Percentiles rank a stretch among this genome's conserved stretches.
Conservation (phyloP, 2,888 invertebrate genomes). For the Amaurobius ferox region DNA sequence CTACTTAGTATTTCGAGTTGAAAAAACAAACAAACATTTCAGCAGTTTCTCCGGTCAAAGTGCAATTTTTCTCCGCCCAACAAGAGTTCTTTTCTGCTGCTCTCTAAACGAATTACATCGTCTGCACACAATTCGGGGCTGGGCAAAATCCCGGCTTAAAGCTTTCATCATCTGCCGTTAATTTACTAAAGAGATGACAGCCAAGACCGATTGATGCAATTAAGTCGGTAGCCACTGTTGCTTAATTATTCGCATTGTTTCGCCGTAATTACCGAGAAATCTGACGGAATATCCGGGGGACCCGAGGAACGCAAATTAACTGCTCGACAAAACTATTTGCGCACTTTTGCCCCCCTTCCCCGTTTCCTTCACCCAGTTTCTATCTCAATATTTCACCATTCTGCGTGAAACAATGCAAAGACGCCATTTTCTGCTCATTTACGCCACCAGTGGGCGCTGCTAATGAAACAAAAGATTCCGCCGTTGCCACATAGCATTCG, state of each 20-base stretch:
- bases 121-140: neutral
- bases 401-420: slow-evolving; percentile 50
- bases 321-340: slow-evolving; percentile 67
- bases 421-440: slow-evolving; percentile 41
- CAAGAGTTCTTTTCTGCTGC: neutral
- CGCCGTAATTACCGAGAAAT: slow-evolving; percentile 65
- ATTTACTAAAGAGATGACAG: slow-evolving; percentile 48
- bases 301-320: slow-evolving; percentile 64
- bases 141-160: neutral
- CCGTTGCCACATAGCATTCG: slow-evolving; percentile 38
- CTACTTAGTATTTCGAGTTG: too few species aligned
- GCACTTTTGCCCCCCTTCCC: slow-evolving; percentile 32
- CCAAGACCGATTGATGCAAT: slow-evolving; percentile 66
- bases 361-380: neutral
- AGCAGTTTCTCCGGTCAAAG: neutral
- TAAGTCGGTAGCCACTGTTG: slow-evolving; percentile 49
- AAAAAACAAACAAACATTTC: too few species aligned
- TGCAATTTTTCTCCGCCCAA: neutral
- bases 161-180: slow-evolving; percentile 51
- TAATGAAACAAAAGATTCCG: slow-evolving; percentile 57
- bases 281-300: slow-evolving; percentile 50
- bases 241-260: slow-evolving; percentile 70
- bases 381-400: slow-evolving; percentile 61
- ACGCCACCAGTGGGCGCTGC: slow-evolving; percentile 49
- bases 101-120: neutral